Conservation (phyloP, 2,113 vertebrate genomes). For the Tachycineta bicolor region DNA sequence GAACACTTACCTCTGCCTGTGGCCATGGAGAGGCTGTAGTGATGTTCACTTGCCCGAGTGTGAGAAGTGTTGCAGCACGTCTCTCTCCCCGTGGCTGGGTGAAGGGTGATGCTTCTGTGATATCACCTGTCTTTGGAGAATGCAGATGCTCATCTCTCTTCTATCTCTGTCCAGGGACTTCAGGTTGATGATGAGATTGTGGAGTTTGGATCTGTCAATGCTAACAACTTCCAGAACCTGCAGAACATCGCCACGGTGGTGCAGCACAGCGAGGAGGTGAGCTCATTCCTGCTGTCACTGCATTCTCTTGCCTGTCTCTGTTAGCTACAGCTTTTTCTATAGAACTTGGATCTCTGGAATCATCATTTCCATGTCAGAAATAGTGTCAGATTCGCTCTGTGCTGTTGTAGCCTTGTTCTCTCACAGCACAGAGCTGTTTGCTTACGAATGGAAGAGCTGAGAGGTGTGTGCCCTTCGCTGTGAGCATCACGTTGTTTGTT, state of each 20-base stretch:
- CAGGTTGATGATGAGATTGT: slow-evolving; percentile 87
- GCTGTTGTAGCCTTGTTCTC: background rate
- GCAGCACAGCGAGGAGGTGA: slow-evolving; percentile 95
- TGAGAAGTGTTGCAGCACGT: background rate
- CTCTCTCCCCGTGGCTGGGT: background rate
- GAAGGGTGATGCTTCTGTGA: background rate
- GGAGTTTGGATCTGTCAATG: slow-evolving; percentile 92
- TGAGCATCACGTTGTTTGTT: background rate
- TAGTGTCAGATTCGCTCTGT: background rate
- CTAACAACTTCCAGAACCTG: slow-evolving; percentile 88
- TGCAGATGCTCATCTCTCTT: background rate
- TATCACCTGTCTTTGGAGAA: background rate
- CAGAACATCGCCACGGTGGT: slow-evolving; percentile 90
- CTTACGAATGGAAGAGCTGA: background rate
- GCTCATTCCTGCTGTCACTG: background rate
- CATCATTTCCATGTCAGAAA: background rate
- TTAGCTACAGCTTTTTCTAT: background rate
- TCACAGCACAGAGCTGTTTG: background rate
- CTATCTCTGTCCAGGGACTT: slow-evolving; percentile 79
- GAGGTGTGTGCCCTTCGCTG: background rate
- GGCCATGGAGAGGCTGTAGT: background rate
- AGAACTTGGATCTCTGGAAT: background rate
- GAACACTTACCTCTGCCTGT: background rate
- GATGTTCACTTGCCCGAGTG: background rate
- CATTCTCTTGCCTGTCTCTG: background rate